A percentile compares a stretch with the other conserved stretches of the same genome.
phyloP scores from a whole-genome alignment of 1,140 invertebrate genomes.

The Drosophila cardini region DNA sequence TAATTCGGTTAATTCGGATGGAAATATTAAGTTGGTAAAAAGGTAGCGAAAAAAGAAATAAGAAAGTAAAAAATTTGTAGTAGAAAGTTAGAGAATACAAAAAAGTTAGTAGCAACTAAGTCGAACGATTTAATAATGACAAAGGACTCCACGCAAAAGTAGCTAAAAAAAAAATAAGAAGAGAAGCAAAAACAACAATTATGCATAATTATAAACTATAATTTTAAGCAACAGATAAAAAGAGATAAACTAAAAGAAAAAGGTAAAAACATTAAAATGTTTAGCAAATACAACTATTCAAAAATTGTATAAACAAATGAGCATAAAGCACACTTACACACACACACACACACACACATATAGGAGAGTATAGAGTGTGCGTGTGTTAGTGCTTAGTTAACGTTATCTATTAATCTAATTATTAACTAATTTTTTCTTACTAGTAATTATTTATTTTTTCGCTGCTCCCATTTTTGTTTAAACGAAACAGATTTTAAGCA shows the following conservation, averaged over 20 bases:
- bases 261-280: constrained; percentile 49
- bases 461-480: constrained; percentile 66
- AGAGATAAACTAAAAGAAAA: constrained; percentile 22
- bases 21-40: background rate
- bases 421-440: constrained; percentile 48
- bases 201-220: constrained; percentile 27
- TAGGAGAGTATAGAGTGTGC: no score
- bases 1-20: no score
- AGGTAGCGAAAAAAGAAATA: background rate
- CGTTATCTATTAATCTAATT: constrained; percentile 51
- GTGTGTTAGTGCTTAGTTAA: constrained; percentile 65
- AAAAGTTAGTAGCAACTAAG: constrained; percentile 30
- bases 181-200: no score
- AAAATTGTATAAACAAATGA: constrained; percentile 70
- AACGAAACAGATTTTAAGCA: constrained; percentile 61
- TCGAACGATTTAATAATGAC: constrained; percentile 32
- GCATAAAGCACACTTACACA: constrained; percentile 54
- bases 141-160: constrained; percentile 23
- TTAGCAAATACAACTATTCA: constrained; percentile 64
- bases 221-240: constrained; percentile 38
- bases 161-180: constrained; percentile 13
- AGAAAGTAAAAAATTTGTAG: background rate
- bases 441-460: constrained; percentile 69
- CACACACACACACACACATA: background rate
- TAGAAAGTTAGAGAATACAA: background rate